Evolutionary conservation across 2,113 vertebrate species (phyloP).

Genomic region (Gorsachius goisagi): DNA sequence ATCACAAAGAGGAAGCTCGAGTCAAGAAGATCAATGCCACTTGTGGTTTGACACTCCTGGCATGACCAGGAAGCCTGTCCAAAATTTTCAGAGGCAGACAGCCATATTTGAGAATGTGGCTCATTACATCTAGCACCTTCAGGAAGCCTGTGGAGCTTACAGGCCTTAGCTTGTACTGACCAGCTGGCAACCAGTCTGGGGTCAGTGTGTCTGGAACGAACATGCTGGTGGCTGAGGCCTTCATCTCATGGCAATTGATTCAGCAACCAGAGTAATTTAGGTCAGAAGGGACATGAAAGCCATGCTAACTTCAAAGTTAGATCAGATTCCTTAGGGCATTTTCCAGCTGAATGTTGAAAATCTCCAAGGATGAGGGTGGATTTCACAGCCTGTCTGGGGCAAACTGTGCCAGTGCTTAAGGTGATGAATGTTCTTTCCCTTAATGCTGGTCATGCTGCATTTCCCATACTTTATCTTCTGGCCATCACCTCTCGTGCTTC

Average conservation of each 20-base stretch:
- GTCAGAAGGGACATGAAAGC: not conserved
- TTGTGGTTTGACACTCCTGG: not conserved
- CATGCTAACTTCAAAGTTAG: not conserved
- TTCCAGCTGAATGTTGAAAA: not conserved
- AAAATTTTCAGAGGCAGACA: not conserved
- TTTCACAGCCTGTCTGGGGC: not conserved
- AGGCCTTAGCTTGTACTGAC: not conserved
- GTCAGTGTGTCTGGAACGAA: not conserved
- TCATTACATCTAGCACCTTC: not conserved
- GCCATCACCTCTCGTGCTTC: not conserved
- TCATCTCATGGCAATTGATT: not conserved
- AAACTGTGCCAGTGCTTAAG: not conserved
- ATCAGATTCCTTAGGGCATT: not conserved
- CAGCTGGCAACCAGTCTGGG: not conserved
- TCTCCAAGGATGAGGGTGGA: not conserved
- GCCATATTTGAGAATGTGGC: not conserved
- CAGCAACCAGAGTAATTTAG: not conserved
- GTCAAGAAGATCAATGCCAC: not conserved
- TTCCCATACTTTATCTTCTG: not conserved
- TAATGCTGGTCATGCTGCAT: not conserved
- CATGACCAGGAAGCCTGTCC: not conserved
- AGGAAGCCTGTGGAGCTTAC: not conserved
- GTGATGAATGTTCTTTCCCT: not conserved
- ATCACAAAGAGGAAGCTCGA: not conserved
- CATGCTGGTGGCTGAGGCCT: not conserved